Evolutionary conservation across 1,140 invertebrate species (phyloP), one percentile per base, ranked within the genome.

Genomic region (Drosophila truncata): DNA sequence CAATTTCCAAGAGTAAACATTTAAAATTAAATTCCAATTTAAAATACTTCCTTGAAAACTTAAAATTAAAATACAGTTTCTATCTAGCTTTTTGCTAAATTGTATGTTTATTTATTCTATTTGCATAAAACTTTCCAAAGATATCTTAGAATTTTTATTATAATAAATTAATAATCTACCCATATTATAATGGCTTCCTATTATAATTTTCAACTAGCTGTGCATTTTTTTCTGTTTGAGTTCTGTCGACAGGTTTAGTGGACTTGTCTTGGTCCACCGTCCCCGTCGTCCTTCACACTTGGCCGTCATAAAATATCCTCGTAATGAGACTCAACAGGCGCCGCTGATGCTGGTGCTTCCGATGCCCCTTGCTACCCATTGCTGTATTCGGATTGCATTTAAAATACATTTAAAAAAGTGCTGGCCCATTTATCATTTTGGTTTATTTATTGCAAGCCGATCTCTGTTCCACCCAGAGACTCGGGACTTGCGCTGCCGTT

Each of bases 361-460:
- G 55, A 39, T 69, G 55, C 27, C 41, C 58, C 50, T 47, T 65
- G 80, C 74, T 69, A 54, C 69, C 70, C 81, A 80, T 70, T 85
- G 55, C 82, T 69, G 65, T 65, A 88, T 81, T 78, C 81, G 85
- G 90, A 84, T 88, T 90, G 84, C 85, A 88, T 88, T 88, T 88
- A 88, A 90, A 88, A 88, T 90, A 88, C 85, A 88, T 88, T 88
- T 90, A 85, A 88, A 90, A 81, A 85, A 80, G 59, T 61, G 67
- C 46, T 75, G 72, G 52, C 69, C 83, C 83, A 88, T 88, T 88
- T 85, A 88, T 88, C 85, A 88, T 88, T 76, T 85, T 70, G 85
- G 73, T 72, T 90, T 88, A 88, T 88, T 88, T 88, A 88, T 88
- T 84, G 85, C 85, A 81, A 78, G 74, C 74, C 78, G 65, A 49